Evolutionary conservation across 2,888 invertebrate species (phyloP).

Genomic region (Gerosis bhagava): DNA sequence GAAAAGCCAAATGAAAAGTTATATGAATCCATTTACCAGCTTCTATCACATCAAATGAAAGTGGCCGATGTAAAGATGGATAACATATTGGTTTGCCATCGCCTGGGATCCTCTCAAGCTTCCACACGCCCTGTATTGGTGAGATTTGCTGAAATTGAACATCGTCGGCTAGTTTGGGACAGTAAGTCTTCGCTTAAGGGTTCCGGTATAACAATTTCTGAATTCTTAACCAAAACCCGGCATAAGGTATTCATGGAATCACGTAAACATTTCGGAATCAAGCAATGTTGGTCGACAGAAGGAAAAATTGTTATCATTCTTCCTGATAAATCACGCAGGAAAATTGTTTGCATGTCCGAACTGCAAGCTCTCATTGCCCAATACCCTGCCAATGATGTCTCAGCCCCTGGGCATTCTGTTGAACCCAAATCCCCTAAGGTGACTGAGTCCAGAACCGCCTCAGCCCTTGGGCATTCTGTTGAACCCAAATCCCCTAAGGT

Average conservation of each 20-base stretch:
- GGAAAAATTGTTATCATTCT: neutral
- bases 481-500: neutral
- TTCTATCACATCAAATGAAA: neutral
- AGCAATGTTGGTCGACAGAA: neutral
- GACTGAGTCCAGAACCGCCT: neutral
- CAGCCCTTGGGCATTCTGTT: neutral
- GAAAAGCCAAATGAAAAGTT: neutral
- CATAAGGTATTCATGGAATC: neutral
- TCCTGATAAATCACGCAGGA: neutral
- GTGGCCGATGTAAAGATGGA: neutral
- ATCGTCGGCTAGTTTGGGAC: neutral
- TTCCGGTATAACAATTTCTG: neutral
- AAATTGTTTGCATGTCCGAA: neutral
- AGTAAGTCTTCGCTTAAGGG: neutral
- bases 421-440: neutral
- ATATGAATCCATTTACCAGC: neutral
- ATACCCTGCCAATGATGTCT: neutral
- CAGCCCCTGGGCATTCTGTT: neutral
- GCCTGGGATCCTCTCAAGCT: neutral
- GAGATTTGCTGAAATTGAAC: neutral
- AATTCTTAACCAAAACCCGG: neutral
- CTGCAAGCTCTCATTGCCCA: neutral
- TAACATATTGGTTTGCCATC: neutral
- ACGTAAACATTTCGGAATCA: neutral
- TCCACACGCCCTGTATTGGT: neutral